Evolutionary conservation across 2,888 invertebrate genomes (phyloP).

Genomic region (Hecatera dysodea): DNA sequence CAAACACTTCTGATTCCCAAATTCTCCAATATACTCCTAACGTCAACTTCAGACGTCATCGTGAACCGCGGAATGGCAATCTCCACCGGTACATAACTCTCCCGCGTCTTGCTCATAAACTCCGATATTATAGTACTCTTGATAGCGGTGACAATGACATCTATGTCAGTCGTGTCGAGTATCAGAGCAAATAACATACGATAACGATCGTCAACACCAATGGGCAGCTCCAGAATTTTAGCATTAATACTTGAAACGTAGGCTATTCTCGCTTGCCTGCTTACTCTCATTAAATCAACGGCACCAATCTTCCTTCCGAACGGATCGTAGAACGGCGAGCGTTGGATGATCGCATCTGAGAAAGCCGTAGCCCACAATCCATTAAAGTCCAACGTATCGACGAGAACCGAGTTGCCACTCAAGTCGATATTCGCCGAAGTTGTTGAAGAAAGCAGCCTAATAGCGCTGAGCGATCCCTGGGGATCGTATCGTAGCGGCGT

Average conservation of each 20-base stretch:
- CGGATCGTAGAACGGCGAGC: slow-evolving; percentile 26
- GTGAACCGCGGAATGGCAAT: slow-evolving; percentile 49
- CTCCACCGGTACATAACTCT: slow-evolving; percentile 42
- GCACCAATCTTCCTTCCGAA: slow-evolving; percentile 14
- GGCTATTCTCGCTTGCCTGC: slow-evolving; percentile 13
- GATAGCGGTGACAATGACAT: not conserved
- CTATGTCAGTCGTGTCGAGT: not conserved
- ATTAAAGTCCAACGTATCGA: slow-evolving; percentile 45
- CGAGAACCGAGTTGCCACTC: slow-evolving; percentile 39
- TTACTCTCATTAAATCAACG: slow-evolving; percentile 47
- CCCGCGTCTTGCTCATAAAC: not conserved
- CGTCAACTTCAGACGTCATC: slow-evolving; percentile 33
- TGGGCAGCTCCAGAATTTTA: slow-evolving; percentile 34
- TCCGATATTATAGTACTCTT: slow-evolving; percentile 26
- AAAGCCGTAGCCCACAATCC: slow-evolving; percentile 46
- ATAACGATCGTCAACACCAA: slow-evolving; percentile 44
- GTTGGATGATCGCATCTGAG: slow-evolving; percentile 20
- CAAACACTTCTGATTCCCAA: slow-evolving; percentile 30
- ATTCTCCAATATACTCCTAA: slow-evolving; percentile 31
- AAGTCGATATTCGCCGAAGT: slow-evolving; percentile 36
- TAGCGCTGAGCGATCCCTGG: slow-evolving; percentile 29
- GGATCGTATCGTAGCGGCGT: slow-evolving; percentile 25
- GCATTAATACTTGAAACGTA: slow-evolving; percentile 18
- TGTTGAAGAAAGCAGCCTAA: slow-evolving; percentile 30
- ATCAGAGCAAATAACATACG: slow-evolving; percentile 31